These are phyloP conservation scores for Columba livia DNA, from an alignment of 2,113 vertebrate genomes.

Conservation along the genomic window DNA sequence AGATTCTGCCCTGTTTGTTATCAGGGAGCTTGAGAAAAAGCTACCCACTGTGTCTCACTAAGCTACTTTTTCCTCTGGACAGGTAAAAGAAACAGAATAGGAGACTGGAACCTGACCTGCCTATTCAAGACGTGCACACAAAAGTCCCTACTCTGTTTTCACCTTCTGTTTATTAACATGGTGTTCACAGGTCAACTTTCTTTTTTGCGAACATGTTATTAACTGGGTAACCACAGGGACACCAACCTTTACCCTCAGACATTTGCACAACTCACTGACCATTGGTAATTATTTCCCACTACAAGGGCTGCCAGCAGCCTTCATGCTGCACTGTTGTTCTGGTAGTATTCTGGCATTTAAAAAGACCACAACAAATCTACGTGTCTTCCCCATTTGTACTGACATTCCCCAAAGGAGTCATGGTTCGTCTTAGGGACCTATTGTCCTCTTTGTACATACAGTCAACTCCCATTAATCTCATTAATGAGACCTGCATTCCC, in stretches of 20 bases:
- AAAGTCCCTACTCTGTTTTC: neutral
- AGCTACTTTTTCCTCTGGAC: neutral
- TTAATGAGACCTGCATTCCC: slow-evolving; percentile 61
- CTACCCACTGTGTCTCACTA: neutral
- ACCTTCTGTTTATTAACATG: neutral
- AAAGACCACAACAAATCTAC: slow-evolving; percentile 29
- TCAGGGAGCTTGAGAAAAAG: neutral
- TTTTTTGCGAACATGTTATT: neutral
- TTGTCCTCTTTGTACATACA: slow-evolving; percentile 34
- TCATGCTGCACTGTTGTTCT: neutral
- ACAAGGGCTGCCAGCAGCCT: neutral
- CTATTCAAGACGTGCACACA: neutral
- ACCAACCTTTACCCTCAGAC: neutral
- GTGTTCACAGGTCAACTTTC: neutral
- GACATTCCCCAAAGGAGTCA: slow-evolving; percentile 45
- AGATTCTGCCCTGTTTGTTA: neutral
- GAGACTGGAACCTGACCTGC: neutral
- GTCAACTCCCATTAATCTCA: slow-evolving; percentile 47
- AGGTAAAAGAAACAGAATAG: neutral
- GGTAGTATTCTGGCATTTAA: slow-evolving; percentile 4
- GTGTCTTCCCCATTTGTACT: neutral
- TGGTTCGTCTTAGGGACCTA: slow-evolving; percentile 25
- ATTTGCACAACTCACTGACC: neutral
- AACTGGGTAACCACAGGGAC: neutral
- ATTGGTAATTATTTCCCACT: neutral